These are phyloP conservation scores for Carapus acus DNA, from an alignment of 2,797 vertebrate species.

Conservation along the genomic window DNA sequence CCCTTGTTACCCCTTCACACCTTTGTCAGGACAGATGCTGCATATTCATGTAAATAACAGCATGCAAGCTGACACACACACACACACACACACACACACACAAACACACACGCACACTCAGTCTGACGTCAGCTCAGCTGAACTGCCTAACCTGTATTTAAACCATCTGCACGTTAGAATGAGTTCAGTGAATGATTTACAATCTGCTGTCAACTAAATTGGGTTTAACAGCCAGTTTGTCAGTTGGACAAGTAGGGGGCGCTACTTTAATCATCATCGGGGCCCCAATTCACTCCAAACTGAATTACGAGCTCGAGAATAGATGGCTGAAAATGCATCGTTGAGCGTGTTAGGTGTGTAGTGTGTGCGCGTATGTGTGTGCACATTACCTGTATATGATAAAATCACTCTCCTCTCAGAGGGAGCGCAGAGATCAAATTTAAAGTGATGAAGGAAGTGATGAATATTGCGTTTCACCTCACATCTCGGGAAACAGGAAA, in stretches of 20 bases:
- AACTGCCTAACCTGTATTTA: too few species aligned
- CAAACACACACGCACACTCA: too few species aligned
- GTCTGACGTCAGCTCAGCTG: too few species aligned
- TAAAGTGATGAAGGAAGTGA: too few species aligned
- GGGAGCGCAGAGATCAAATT: too few species aligned
- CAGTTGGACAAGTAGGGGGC: neutral
- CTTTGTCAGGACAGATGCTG: constrained; percentile 29
- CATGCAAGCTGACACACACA: constrained; percentile 29
- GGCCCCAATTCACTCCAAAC: neutral
- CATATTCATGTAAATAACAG: constrained; percentile 48
- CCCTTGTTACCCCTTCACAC: constrained; percentile 47
- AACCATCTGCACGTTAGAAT: neutral
- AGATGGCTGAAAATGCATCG: too few species aligned
- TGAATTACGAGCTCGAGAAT: neutral
- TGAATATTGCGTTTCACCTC: too few species aligned
- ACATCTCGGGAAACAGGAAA: too few species aligned
- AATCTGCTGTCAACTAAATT: constrained; percentile 9
- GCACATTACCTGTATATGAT: too few species aligned
- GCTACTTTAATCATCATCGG: neutral
- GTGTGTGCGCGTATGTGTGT: too few species aligned
- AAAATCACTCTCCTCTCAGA: too few species aligned
- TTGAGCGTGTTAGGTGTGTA: too few species aligned
- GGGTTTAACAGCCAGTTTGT: neutral
- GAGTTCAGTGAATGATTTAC: neutral
- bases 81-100: constrained; percentile 48